Percentiles rank a stretch among this genome's conserved stretches.
Conservation (phyloP, 2,113 vertebrate species). For the Callorhinus ursinus region DNA sequence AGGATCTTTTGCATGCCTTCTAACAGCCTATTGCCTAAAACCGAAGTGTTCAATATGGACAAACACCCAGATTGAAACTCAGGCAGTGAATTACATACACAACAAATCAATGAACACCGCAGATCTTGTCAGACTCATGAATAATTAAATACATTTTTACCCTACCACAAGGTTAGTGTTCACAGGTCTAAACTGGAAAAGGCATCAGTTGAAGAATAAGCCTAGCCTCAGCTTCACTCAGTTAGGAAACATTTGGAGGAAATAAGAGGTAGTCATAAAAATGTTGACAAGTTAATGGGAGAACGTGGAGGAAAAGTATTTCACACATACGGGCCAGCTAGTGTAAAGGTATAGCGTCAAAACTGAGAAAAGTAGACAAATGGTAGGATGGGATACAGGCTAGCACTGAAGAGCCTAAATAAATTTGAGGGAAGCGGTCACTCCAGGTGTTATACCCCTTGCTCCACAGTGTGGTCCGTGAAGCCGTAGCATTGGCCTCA, state of each 20-base stretch:
- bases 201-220: background rate
- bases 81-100: conserved; percentile 47
- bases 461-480: background rate
- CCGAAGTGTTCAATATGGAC: conserved; percentile 20
- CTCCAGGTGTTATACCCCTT: background rate
- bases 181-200: conserved; percentile 35
- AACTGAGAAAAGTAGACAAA: background rate
- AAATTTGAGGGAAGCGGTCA: background rate
- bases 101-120: conserved; percentile 70
- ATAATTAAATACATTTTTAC: conserved; percentile 74
- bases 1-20: background rate
- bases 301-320: conserved; percentile 11
- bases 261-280: conserved; percentile 18
- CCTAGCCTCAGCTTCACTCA: background rate
- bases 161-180: conserved; percentile 1
- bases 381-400: background rate
- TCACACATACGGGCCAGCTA: background rate
- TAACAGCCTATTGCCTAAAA: conserved; percentile 25
- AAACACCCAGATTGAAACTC: conserved; percentile 42
- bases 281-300: conserved; percentile 3
- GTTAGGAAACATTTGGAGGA: background rate
- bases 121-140: conserved; percentile 63
- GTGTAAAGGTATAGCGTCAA: background rate
- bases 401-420: background rate
- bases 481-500: background rate